A percentile compares a stretch with the other conserved stretches of the same genome.
Conservation (phyloP, 1,140 invertebrate genomes). For the Apis dorsata region DNA sequence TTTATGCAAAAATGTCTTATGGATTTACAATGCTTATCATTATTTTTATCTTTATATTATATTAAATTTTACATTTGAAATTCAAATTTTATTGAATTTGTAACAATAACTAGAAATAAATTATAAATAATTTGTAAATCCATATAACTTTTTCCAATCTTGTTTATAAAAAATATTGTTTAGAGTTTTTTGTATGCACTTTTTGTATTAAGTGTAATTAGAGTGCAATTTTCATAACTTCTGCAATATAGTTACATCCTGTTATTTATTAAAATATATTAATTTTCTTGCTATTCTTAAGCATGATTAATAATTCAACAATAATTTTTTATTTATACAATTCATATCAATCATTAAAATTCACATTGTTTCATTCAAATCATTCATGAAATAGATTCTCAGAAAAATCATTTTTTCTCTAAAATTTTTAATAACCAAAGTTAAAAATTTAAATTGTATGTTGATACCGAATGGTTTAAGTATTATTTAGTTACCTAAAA, state of each 20-base stretch:
- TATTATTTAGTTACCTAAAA: conserved; percentile 32
- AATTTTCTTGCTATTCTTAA: conserved; percentile 56
- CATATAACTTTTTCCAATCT: conserved; percentile 59
- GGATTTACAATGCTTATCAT: conserved; percentile 67
- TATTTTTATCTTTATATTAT: background rate
- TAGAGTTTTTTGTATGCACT: conserved; percentile 65
- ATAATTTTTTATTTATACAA: conserved; percentile 49
- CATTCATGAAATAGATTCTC: conserved; percentile 30
- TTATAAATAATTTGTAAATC: conserved; percentile 66
- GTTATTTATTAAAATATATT: conserved; percentile 63
- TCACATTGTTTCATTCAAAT: conserved; percentile 41
- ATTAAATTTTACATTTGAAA: background rate
- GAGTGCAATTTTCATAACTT: conserved; percentile 66
- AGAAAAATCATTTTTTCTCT: background rate
- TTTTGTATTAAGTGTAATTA: conserved; percentile 66
- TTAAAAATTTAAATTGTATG: background rate
- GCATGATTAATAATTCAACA: conserved; percentile 66
- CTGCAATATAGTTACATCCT: conserved; percentile 62
- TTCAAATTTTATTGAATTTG: background rate
- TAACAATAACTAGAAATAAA: background rate
- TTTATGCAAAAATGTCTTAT: conserved; percentile 60
- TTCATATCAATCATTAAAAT: conserved; percentile 47
- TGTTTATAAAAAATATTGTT: conserved; percentile 60
- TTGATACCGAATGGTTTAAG: background rate
- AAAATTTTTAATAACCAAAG: background rate